These are phyloP conservation scores for Rattus rattus DNA, from an alignment of 2,113 vertebrate genomes.

Conservation along the genomic window DNA sequence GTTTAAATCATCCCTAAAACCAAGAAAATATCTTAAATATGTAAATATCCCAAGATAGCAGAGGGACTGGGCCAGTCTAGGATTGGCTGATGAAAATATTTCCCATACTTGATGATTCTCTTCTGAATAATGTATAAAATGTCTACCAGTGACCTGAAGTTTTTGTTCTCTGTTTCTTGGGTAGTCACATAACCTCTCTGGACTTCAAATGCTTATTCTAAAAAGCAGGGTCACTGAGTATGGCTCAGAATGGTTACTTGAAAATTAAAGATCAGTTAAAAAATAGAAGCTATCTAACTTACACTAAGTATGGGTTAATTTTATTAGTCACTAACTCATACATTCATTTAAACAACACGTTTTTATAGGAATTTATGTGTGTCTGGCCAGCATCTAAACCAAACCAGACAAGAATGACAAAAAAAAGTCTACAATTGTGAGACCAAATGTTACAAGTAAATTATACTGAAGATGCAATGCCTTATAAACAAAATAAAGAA, in stretches of 20 bases:
- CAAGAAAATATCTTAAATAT: constrained; percentile 19
- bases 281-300: background rate
- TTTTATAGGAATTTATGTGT: background rate
- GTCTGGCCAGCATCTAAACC: background rate
- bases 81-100: background rate
- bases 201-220: background rate
- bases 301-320: background rate
- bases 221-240: background rate
- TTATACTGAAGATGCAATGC: background rate
- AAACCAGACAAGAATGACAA: background rate
- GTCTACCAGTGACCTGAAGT: background rate
- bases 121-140: background rate
- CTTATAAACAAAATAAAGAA: background rate
- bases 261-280: background rate
- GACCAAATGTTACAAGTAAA: background rate
- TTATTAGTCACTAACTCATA: background rate
- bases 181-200: background rate
- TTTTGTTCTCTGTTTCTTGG: background rate
- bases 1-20: constrained; percentile 49
- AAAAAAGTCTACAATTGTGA: background rate
- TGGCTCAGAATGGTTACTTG: background rate
- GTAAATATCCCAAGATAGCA: background rate
- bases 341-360: background rate
- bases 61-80: background rate
- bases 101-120: background rate